Evolutionary conservation across 2,113 vertebrate species (phyloP).

Genomic region (Neogobius melanostomus): DNA sequence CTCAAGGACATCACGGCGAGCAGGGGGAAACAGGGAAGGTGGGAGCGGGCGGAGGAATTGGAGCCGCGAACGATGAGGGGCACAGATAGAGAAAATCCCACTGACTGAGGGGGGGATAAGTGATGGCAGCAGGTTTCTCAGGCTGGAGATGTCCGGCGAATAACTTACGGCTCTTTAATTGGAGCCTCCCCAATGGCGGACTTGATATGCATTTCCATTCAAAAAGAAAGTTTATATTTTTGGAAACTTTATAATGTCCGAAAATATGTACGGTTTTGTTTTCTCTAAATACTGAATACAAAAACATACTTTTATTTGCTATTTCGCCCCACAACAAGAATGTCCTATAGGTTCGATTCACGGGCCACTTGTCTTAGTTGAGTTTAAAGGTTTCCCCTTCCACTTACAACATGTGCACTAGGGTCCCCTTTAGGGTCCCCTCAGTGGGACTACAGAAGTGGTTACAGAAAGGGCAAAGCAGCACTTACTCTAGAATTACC

Average conservation of each 20-base stretch:
- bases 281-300: neutral
- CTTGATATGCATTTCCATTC: neutral
- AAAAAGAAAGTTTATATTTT: neutral
- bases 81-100: slow-evolving; percentile 54
- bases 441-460: no score
- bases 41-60: slow-evolving; percentile 37
- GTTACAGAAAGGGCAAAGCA: no score
- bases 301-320: neutral
- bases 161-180: slow-evolving; percentile 10
- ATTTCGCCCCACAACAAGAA: no score
- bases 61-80: slow-evolving; percentile 29
- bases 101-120: slow-evolving; percentile 16
- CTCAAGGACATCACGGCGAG: slow-evolving; percentile 79
- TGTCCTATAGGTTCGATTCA: no score
- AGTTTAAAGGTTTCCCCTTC: no score
- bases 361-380: no score
- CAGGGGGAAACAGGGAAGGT: slow-evolving; percentile 36
- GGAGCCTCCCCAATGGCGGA: neutral
- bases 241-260: neutral
- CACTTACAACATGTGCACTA: no score
- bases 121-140: slow-evolving; percentile 28
- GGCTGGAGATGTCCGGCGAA: slow-evolving; percentile 19
- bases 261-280: neutral
- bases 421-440: no score
- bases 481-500: neutral